Evolutionary conservation across 1,140 invertebrate genomes (phyloP).

Genomic region (Eueides isabella): DNA sequence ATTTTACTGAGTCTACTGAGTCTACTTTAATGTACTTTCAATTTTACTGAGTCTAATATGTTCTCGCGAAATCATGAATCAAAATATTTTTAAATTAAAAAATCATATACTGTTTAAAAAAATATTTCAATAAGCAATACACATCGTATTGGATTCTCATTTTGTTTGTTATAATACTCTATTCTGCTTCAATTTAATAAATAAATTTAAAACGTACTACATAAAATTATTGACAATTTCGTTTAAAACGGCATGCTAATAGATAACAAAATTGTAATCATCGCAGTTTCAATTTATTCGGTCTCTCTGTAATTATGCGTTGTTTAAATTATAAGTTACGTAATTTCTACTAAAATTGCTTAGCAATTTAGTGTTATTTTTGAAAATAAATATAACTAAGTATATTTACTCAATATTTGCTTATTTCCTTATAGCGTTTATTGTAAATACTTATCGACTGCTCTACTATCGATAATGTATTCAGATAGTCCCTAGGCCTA

Average conservation of each 20-base stretch:
- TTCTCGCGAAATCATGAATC: too few relatives aligned
- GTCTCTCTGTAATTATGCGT: background rate
- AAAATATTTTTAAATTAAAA: too few relatives aligned
- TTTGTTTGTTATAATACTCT: too few relatives aligned
- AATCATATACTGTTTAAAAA: too few relatives aligned
- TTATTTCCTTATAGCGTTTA: background rate
- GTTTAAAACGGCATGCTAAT: background rate
- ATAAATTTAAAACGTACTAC: too few relatives aligned
- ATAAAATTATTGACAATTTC: background rate
- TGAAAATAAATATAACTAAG: background rate
- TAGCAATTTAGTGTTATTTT: background rate
- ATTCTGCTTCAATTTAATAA: too few relatives aligned
- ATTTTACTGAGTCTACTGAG: too few relatives aligned
- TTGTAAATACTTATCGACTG: background rate
- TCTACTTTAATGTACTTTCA: too few relatives aligned
- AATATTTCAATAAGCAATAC: too few relatives aligned
- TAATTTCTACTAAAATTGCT: background rate
- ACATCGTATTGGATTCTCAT: too few relatives aligned
- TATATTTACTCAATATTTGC: background rate
- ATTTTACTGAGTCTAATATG: too few relatives aligned
- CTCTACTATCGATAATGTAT: background rate
- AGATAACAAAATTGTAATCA: background rate
- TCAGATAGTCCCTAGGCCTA: constrained; percentile 1
- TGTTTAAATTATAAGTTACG: background rate
- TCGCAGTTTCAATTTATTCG: background rate